Evolutionary conservation across 30 jellyfish, hydroid and myxozoan genomes (phyloP).

Genomic region (Phacellophora camtschatica): DNA sequence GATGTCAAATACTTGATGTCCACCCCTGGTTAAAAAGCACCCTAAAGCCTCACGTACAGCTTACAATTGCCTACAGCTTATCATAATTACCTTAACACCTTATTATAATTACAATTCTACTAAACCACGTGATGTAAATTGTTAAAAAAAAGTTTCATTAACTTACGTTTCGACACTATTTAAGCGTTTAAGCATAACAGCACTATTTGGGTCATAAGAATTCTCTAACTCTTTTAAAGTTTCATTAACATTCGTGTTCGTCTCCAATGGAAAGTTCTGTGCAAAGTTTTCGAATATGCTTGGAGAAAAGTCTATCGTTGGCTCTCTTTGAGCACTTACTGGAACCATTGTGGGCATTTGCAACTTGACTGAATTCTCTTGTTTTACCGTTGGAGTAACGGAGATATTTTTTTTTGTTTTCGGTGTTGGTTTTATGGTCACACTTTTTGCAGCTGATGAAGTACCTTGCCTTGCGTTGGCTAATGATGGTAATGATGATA

Average conservation of each 20-base stretch:
- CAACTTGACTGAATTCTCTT: constrained; percentile 8
- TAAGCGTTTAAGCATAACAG: constrained; percentile 31
- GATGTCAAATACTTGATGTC: too few relatives aligned
- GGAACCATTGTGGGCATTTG: constrained; percentile 56
- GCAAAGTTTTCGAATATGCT: constrained; percentile 44
- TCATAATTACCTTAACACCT: too few relatives aligned
- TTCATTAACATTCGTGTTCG: constrained; percentile 10
- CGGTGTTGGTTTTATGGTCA: not conserved
- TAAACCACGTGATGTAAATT: too few relatives aligned
- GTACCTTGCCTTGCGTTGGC: too few relatives aligned
- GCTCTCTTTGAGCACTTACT: not conserved
- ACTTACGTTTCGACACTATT: constrained; percentile 41
- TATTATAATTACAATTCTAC: too few relatives aligned
- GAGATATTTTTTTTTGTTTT: not conserved
- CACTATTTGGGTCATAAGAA: constrained; percentile 11
- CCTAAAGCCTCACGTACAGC: too few relatives aligned
- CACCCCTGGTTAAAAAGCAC: too few relatives aligned
- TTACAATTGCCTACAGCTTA: too few relatives aligned
- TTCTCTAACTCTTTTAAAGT: constrained; percentile 19
- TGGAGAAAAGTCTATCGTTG: constrained; percentile 45
- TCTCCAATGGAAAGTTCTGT: constrained; percentile 36
- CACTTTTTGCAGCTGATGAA: not conserved
- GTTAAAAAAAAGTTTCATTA: too few relatives aligned
- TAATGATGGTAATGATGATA: too few relatives aligned
- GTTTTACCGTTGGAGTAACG: not conserved